Evolutionary conservation across 2,797 vertebrate species (phyloP), one percentile per base, ranked within the genome.

Genomic region (Morus bassanus): DNA sequence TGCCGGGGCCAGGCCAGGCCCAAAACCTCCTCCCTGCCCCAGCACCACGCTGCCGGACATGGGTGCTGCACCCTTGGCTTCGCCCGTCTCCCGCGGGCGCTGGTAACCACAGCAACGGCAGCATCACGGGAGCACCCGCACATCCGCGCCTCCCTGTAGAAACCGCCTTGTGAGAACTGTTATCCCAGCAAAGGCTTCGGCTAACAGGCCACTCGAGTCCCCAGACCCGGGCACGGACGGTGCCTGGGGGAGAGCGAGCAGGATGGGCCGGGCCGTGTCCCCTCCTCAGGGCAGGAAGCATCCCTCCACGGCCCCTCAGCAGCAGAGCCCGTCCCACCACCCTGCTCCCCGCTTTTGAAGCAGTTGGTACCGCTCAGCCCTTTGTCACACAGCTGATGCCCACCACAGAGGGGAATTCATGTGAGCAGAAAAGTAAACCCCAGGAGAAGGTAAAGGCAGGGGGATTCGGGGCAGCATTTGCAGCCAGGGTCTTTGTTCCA

Each of bases 221-320:
- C 53, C 53, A 25, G 33, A 28, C 12, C 16, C 3, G 0, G 37
- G 39, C 41, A 21, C 23, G 1, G 1, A 2, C 2, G 3, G 27
- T 60, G 27, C 57, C 56, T 3, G 5, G 57, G 30, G n/a, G 24
- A 13, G n/a, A 11, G 22, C 0, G 22, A 31, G 45, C 68, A 7
- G 56, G 39, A 16, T 3, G 9, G 19, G 56, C 27, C 2, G 1
- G 10, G 31, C 39, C 3, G 7, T 3, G 13, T 46, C 21, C 51
- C 22, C 75, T 64, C 7, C 35, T 7, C 60, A 1, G 21, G 39
- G 21, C 45, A 35, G 0, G 12, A 23, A 41, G 50, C n/a, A 11
- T 9, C 57, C 56, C 13, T 6, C 56, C 54, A 9, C 11, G 13
- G 16, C 27, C 50, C 27, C 27, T 28, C 27, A 9, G 56, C 33